Evolutionary conservation across 2,888 invertebrate species (phyloP).

Genomic region (Temnothorax ravouxi): DNA sequence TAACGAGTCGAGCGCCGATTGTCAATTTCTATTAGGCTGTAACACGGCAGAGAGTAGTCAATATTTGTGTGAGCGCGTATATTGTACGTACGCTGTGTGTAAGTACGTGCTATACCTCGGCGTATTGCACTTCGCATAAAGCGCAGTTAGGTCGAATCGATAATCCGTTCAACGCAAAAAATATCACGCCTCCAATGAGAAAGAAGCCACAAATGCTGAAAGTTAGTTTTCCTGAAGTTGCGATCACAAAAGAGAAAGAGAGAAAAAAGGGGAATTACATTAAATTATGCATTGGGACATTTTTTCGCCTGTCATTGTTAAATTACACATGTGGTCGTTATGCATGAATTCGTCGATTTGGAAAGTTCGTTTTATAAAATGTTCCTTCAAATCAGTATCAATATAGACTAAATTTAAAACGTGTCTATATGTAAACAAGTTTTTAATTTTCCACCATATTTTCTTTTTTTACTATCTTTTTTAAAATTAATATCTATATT

Average conservation of each 20-base stretch:
- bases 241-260: background rate
- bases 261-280: background rate
- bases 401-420: background rate
- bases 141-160: slow-evolving; percentile 70
- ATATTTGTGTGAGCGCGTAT: slow-evolving; percentile 23
- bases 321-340: slow-evolving; percentile 39
- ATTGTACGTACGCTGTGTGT: background rate
- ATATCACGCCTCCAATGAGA: slow-evolving; percentile 25
- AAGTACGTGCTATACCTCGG: slow-evolving; percentile 26
- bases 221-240: slow-evolving; percentile 10
- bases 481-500: background rate
- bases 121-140: slow-evolving; percentile 66
- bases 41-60: slow-evolving; percentile 40
- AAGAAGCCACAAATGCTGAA: slow-evolving; percentile 10
- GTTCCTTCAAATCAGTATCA: slow-evolving; percentile 1
- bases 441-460: slow-evolving; percentile 1
- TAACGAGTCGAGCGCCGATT: slow-evolving; percentile 57
- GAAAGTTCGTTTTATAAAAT: slow-evolving; percentile 7
- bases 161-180: slow-evolving; percentile 69
- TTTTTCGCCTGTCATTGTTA: background rate
- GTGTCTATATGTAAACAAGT: background rate
- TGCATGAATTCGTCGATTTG: background rate
- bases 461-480: background rate
- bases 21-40: slow-evolving; percentile 66
- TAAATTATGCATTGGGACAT: slow-evolving; percentile 33